Evolutionary conservation across 2,113 vertebrate genomes (phyloP), one percentile per base, ranked within the genome.

Genomic region (Neodontobutis hainanensis): DNA sequence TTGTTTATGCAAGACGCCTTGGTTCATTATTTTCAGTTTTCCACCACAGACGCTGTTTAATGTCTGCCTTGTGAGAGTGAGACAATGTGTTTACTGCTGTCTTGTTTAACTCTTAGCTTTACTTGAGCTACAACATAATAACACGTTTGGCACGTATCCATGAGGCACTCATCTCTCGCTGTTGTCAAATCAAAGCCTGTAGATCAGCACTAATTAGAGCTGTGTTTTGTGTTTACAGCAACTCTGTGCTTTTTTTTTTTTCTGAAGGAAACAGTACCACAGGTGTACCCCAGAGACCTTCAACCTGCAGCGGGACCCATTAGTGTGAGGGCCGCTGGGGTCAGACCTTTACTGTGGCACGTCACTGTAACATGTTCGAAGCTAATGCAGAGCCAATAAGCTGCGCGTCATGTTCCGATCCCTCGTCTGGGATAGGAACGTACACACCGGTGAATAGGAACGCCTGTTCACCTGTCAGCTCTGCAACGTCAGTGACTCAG

Each of bases 141-240:
- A n/a, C n/a, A 66, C 42, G 58, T 42, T 57, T 49, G 35, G 73
- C 69, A 48, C 27, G 47, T 0, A n/a, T 27, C 14, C 15, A n/a
- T 45, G 5, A 6, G 6, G 40, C 8, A 9, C 42, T 2, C 65
- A 4, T 2, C 19, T 65, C 47, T 16, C 9, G 3, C 53, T 47
- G 36, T 43, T 47, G 16, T 75, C 70, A 12, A 60, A 73, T 82
- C 76, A 82, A 84, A 87, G 50, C 36, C 44, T 14, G 44, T 11
- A 70, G 55, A 78, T 68, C 67, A n/a, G 36, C 9, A 2, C 67
- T 78, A 77, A 86, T 86, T 73, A 78, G 50, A 8, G 15, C 47
- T 63, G 48, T 59, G n/a, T 61, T 59, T 14, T 63, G 48, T 59
- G n/a, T 64, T 59, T 14, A 8, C 45, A 43, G 62, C 59, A 47